Evolutionary conservation across 2,888 invertebrate genomes (phyloP), one percentile per base, ranked within the genome.

Genomic region (Hemithea aestivaria): DNA sequence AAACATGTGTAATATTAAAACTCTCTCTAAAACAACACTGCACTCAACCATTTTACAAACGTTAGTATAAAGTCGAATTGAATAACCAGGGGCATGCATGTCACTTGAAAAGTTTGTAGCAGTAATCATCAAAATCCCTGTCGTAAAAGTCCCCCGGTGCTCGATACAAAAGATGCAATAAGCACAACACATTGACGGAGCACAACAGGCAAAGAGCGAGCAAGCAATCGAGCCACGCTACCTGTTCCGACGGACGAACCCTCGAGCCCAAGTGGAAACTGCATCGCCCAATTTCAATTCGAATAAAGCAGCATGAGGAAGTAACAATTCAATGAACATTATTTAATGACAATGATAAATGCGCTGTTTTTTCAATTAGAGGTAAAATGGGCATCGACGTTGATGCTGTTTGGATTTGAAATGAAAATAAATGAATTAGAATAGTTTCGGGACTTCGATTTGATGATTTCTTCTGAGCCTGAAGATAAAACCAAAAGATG

Each of bases 141-240:
- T 81, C 69, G 10, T 72, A 63, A 54, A 71, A 63, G 35, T 67
- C 72, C 30, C 59, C 61, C 43, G 64, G 56, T 38, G 58, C 61
- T 48, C 65, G 80, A 65, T 90, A 91, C 51, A 89, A 66, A 53
- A 91, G 84, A 84, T 90, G 90, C 74, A 91, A 66, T 69, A 91
- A 88, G 87, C 91, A 91, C 67, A 91, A 80, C 61, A 90, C 78
- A 83, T 91, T 90, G 68, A 91, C 81, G 60, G 90, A 90, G 79
- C 90, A 90, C 80, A 92, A 82, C 52, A 91, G 87, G 73, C 90
- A 88, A 65, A 91, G 82, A 83, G 91, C 91, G 82, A 91, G 87
- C 74, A 91, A 87, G 82, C 91, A 87, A 87, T 92, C 91, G 76
- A 90, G 89, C 89, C 91, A 92, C 90, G 91, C 91, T 93, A 93